Percentiles rank a stretch among this genome's conserved stretches.
Evolutionary conservation across 2,113 vertebrate species (phyloP).

Genomic region (Tachuris rubrigastra): DNA sequence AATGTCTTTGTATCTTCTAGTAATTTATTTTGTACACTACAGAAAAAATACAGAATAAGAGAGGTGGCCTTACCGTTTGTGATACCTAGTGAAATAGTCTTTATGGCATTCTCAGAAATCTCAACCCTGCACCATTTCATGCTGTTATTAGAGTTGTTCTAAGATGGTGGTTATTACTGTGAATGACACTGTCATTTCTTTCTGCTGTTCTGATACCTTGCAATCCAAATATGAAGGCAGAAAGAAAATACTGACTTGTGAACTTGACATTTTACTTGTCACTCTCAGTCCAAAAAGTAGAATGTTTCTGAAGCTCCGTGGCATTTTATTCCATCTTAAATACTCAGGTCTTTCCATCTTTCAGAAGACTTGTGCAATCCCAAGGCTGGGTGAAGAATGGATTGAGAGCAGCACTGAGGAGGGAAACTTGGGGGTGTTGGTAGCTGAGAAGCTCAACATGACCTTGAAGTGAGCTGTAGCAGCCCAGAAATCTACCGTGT

Average conservation of each 20-base stretch:
- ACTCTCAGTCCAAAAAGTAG: not conserved
- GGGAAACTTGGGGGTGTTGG: not conserved
- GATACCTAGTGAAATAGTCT: not conserved
- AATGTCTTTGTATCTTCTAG: not conserved
- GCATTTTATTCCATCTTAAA: not conserved
- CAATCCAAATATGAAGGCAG: not conserved
- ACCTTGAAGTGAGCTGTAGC: not conserved
- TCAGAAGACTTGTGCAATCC: not conserved
- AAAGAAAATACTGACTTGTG: not conserved
- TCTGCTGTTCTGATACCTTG: not conserved
- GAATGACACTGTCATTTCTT: not conserved
- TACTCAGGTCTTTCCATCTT: not conserved
- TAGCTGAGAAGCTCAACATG: not conserved
- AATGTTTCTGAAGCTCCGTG: not conserved
- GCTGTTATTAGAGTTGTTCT: not conserved
- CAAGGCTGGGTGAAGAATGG: not conserved
- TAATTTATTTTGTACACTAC: not conserved
- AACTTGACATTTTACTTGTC: constrained; percentile 8
- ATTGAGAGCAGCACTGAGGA: not conserved
- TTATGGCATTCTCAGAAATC: not conserved
- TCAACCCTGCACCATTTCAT: not conserved
- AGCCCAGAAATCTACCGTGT: not conserved
- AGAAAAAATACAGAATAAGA: not conserved
- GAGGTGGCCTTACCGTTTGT: not conserved
- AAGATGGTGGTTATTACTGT: not conserved